These are phyloP conservation scores for Eulemur macaco DNA, from an alignment of 2,113 vertebrate species.

Conservation along the genomic window DNA sequence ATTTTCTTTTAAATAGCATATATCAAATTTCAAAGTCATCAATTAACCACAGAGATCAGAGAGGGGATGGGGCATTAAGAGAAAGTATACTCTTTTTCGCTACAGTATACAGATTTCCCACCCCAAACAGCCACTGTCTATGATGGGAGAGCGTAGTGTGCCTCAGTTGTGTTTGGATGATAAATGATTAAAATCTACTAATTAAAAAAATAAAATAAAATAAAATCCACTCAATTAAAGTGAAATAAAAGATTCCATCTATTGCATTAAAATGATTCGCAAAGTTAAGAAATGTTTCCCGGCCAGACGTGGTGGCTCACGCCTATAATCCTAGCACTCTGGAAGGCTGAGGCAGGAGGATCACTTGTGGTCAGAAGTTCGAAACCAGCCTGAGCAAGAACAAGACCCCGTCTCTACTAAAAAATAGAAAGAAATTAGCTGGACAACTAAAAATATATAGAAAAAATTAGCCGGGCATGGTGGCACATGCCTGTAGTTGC, in stretches of 20 bases:
- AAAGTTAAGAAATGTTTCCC: not conserved
- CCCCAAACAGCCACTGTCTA: not conserved
- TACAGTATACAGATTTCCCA: not conserved
- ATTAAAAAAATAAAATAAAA: not conserved
- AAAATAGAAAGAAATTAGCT: too few relatives aligned
- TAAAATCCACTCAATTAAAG: not conserved
- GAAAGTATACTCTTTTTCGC: not conserved
- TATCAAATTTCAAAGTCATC: constrained; percentile 13
- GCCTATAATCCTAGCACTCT: too few relatives aligned
- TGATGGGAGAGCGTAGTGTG: not conserved
- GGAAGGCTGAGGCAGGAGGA: too few relatives aligned
- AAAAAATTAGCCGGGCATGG: too few relatives aligned
- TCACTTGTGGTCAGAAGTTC: too few relatives aligned
- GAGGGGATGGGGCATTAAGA: not conserved
- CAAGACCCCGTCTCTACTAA: too few relatives aligned
- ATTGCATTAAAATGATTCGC: not conserved
- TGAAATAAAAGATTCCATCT: not conserved
- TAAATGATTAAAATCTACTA: constrained; percentile 13
- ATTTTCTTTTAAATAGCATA: not conserved
- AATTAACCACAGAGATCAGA: not conserved
- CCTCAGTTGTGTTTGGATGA: not conserved
- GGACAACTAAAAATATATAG: too few relatives aligned
- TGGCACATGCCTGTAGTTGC: too few relatives aligned
- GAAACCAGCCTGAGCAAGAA: too few relatives aligned
- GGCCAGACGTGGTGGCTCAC: too few relatives aligned